Conservation (phyloP, 2,113 vertebrate genomes). For the Barbus barbus region DNA sequence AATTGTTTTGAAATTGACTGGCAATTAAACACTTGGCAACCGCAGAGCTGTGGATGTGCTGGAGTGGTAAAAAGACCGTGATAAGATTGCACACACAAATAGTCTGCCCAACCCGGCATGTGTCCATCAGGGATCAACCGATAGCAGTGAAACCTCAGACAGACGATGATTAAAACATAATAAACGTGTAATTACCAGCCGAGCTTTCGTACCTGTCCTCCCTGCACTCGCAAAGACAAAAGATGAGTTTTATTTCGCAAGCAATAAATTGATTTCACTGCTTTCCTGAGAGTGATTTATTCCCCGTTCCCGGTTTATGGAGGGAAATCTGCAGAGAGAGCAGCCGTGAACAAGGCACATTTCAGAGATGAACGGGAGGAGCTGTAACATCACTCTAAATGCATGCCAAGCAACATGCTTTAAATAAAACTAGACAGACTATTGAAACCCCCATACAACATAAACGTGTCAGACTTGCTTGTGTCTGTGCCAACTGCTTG, state of each 20-base stretch:
- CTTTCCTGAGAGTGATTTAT: constrained; percentile 32
- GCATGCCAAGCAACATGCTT: constrained; percentile 29
- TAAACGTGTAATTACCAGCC: constrained; percentile 40
- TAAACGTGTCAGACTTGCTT: neutral
- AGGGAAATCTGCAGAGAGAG: neutral
- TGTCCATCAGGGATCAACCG: constrained; percentile 27
- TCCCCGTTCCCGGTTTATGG: constrained; percentile 17
- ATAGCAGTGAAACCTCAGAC: constrained; percentile 20
- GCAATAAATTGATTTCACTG: constrained; percentile 50
- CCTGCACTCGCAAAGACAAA: constrained; percentile 30
- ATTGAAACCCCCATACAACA: constrained; percentile 15
- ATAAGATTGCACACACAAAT: too few relatives aligned
- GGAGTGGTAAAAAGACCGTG: constrained; percentile 42
- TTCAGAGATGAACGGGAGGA: constrained; percentile 24
- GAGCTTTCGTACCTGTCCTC: neutral
- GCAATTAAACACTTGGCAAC: neutral
- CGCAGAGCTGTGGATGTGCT: neutral
- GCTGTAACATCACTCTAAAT: constrained; percentile 28
- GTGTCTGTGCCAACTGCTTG: constrained; percentile 12
- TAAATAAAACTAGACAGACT: constrained; percentile 20
- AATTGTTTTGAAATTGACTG: neutral
- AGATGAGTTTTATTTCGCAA: constrained; percentile 47
- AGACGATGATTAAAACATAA: constrained; percentile 31
- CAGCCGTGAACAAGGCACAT: neutral
- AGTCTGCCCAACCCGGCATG: neutral